Conservation (phyloP, 23 tunicate species). For the Diplosoma virens region DNA sequence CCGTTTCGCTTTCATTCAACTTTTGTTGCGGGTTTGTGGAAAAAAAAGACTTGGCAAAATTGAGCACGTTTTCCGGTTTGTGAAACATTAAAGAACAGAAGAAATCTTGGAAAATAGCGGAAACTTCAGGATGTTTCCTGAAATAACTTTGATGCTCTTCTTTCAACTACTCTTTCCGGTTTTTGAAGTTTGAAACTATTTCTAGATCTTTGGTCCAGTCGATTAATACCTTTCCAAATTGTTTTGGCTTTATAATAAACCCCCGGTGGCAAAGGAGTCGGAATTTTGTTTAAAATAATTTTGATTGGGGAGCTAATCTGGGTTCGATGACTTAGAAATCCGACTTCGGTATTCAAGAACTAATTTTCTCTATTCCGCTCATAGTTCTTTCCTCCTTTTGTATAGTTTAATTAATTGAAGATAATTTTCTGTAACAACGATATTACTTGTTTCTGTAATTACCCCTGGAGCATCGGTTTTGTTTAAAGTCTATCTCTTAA, state of each 20-base stretch:
- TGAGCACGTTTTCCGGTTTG: conserved; percentile 63
- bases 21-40: too few species aligned
- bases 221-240: conserved; percentile 46
- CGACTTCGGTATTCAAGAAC: conserved; percentile 53
- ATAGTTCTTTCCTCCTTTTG: too few species aligned
- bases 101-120: conserved; percentile 68
- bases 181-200: conserved; percentile 51
- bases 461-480: too few species aligned
- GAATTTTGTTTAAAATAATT: conserved; percentile 31
- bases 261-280: conserved; percentile 50
- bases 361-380: too few species aligned
- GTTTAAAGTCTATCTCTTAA: too few species aligned
- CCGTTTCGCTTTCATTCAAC: too few species aligned
- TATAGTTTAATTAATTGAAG: too few species aligned
- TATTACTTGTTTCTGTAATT: too few species aligned
- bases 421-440: too few species aligned
- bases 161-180: conserved; percentile 60
- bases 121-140: conserved; percentile 66
- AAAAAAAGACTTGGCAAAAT: conserved; percentile 71
- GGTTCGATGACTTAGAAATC: conserved; percentile 59
- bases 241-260: conserved; percentile 29
- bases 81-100: conserved; percentile 67
- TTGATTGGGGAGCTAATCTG: conserved; percentile 64
- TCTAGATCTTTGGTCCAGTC: conserved; percentile 72
- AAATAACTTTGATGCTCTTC: conserved; percentile 65